A percentile compares a stretch with the other conserved stretches of the same genome.
phyloP scores from a whole-genome alignment of 1,140 invertebrate genomes.

The Rhizoglyphus robini region DNA sequence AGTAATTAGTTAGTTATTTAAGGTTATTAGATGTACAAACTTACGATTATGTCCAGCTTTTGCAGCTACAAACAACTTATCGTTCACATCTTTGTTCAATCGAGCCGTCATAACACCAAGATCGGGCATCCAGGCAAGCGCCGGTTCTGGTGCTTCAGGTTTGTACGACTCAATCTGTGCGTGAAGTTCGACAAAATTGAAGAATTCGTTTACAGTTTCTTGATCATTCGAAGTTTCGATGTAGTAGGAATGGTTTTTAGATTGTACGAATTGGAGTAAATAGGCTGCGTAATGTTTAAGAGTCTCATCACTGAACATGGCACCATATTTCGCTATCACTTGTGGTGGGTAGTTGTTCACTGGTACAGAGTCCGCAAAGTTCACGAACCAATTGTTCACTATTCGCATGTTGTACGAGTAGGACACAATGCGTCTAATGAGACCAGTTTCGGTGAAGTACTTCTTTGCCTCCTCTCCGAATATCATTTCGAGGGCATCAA shows the following conservation, averaged over 20 bases:
- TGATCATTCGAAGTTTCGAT: no score
- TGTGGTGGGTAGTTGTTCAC: no score
- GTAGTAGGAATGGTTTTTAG: no score
- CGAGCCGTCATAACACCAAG: neutral
- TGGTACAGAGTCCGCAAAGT: slow-evolving; percentile 13
- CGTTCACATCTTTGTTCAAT: neutral
- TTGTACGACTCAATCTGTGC: neutral
- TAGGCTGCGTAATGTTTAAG: slow-evolving; percentile 8
- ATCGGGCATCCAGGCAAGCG: neutral
- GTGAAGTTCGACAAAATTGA: neutral
- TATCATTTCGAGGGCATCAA: neutral
- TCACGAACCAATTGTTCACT: slow-evolving; percentile 6
- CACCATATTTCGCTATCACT: slow-evolving; percentile 3
- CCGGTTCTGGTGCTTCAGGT: neutral
- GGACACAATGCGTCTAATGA: neutral
- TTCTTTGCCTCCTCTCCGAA: neutral
- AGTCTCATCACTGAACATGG: slow-evolving; percentile 11
- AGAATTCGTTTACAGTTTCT: neutral
- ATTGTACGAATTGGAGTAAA: no score
- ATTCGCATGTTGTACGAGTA: slow-evolving; percentile 13
- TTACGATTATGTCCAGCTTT: neutral
- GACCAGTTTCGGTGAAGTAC: neutral
- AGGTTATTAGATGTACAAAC: neutral
- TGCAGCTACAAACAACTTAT: neutral
- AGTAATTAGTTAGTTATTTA: no score